Evolutionary conservation across 2,113 vertebrate species (phyloP).

Genomic region (Corythoichthys intestinalis): DNA sequence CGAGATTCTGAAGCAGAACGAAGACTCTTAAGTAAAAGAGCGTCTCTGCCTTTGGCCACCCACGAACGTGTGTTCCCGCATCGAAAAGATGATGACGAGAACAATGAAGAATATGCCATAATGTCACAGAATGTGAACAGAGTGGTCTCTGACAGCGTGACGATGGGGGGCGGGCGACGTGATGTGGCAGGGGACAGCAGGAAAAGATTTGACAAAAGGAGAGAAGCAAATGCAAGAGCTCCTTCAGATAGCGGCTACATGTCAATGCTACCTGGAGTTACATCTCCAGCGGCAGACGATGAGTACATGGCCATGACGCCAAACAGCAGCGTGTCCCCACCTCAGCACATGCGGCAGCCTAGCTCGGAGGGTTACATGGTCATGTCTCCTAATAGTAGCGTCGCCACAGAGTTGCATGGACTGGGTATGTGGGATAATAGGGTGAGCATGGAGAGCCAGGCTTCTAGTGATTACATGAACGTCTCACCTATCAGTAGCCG

Average conservation of each 20-base stretch:
- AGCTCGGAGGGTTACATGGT: constrained; percentile 74
- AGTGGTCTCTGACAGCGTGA: constrained; percentile 47
- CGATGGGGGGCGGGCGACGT: constrained; percentile 37
- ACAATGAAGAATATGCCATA: constrained; percentile 64
- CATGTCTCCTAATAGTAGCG: constrained; percentile 77
- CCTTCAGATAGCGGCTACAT: constrained; percentile 70
- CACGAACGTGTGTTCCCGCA: constrained; percentile 57
- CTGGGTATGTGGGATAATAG: constrained; percentile 64
- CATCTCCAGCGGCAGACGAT: constrained; percentile 61
- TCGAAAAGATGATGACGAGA: constrained; percentile 69
- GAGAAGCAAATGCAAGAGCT: constrained; percentile 29
- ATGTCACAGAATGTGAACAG: constrained; percentile 63
- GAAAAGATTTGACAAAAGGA: constrained; percentile 55
- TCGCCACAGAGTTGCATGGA: constrained; percentile 71
- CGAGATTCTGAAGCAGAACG: constrained; percentile 71
- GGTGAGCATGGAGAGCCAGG: constrained; percentile 62
- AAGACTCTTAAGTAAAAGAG: constrained; percentile 68
- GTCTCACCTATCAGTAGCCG: constrained; percentile 75
- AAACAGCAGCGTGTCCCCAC: constrained; percentile 72
- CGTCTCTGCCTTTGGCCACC: constrained; percentile 68
- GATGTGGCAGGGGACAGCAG: constrained; percentile 34
- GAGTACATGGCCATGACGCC: constrained; percentile 80
- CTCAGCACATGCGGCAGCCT: constrained; percentile 68
- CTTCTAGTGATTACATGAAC: constrained; percentile 76
- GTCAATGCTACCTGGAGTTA: constrained; percentile 76